Conservation (phyloP, 2,797 vertebrate genomes). For the Paratrypauchen microcephalus region DNA sequence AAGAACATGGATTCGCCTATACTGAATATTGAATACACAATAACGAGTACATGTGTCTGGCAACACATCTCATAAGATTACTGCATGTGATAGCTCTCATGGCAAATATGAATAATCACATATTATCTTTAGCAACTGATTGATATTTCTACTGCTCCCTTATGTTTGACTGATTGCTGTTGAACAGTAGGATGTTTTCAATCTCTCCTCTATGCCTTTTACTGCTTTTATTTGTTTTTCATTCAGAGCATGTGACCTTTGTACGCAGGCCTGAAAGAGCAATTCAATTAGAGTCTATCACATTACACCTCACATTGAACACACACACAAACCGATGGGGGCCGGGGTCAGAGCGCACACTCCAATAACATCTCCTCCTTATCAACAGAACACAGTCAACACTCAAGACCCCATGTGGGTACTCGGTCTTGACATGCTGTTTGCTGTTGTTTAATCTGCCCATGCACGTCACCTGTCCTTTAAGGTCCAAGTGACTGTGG, state of each 20-base stretch:
- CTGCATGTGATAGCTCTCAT: not conserved
- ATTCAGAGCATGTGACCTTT: slow-evolving; percentile 39
- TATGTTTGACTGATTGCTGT: not conserved
- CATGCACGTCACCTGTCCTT: not conserved
- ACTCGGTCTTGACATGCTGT: not conserved
- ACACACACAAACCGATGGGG: not conserved
- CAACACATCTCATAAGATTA: not conserved
- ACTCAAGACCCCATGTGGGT: slow-evolving; percentile 3
- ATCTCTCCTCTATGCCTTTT: not conserved
- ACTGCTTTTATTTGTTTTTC: not conserved
- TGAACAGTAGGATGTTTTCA: not conserved
- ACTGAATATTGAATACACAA: not conserved
- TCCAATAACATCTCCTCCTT: slow-evolving; percentile 22
- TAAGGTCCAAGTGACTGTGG: not conserved
- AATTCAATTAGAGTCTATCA: slow-evolving; percentile 56
- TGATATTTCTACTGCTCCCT: slow-evolving; percentile 13
- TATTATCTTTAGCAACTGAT: not conserved
- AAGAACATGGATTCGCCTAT: not conserved
- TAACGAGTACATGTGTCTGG: not conserved
- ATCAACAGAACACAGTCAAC: not conserved
- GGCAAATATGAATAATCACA: not conserved
- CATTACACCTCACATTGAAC: slow-evolving; percentile 33
- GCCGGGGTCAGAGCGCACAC: slow-evolving; percentile 11
- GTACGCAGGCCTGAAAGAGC: slow-evolving; percentile 43
- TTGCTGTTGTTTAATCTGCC: not conserved